Conservation (phyloP, 1,140 invertebrate genomes). For the Neodiprion lecontei region DNA sequence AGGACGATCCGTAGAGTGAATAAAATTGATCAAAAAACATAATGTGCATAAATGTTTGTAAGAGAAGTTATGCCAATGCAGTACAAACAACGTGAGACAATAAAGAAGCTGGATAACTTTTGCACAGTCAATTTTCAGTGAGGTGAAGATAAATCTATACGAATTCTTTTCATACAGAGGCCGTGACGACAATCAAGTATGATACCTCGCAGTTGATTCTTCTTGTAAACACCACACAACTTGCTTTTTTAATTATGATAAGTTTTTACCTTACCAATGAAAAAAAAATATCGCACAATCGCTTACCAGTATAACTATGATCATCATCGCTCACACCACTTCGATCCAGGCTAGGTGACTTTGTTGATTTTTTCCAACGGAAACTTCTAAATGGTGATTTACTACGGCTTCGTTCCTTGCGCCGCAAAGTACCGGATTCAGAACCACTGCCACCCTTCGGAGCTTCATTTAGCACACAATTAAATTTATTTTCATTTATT, state of each 20-base stretch:
- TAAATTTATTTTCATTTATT: constrained; percentile 15
- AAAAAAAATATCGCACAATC: background rate
- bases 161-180: no score
- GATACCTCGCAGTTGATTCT: no score
- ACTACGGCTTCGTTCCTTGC: constrained; percentile 82
- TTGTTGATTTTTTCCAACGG: constrained; percentile 79
- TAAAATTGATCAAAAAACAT: background rate
- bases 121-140: no score
- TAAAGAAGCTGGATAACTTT: no score
- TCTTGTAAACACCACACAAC: no score
- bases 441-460: constrained; percentile 53
- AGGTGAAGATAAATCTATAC: no score
- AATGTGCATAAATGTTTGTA: background rate
- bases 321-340: constrained; percentile 82
- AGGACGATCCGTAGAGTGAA: background rate
- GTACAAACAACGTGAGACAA: constrained; percentile 6
- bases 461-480: constrained; percentile 52
- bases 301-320: constrained; percentile 68
- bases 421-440: constrained; percentile 58
- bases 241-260: no score
- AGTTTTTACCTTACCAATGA: no score
- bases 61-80: background rate
- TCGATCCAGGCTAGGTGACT: constrained; percentile 62
- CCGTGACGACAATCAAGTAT: no score
- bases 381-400: constrained; percentile 92